Base-by-base conservation (phyloP, 2,797 vertebrate genomes). In the Macroramphosus scolopax region DNA sequence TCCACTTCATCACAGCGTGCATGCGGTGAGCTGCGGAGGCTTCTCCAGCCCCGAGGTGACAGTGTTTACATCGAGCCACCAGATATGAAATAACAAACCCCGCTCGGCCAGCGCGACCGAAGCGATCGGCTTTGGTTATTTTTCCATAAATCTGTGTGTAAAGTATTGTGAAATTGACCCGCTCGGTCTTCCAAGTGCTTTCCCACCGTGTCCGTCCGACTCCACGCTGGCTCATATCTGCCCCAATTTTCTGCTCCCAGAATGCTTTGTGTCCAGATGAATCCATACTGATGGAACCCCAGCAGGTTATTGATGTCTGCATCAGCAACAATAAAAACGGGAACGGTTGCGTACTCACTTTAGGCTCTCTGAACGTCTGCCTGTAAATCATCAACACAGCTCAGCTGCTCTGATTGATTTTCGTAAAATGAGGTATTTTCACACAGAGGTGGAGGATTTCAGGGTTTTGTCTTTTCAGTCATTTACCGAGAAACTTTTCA, bases 241-340 rank as follows among this genome's bases (percentile, higher is more conserved):
- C 40, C 46, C 39, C 44, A 54, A 26, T 69, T 43, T 42, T 48
- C 39, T 44, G 33, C 52, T 51, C 32, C 50, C 15, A 2, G 36
- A 44, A 33, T 55, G 43, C 53, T 71, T 58, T 63, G 39, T 67
- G 55, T 73, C 41, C 36, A 43, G 42, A 66, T 25, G 36, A 80
- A 78, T 65, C 37, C 25, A 41, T 78, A 56, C 48, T 63, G 71
- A 77, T 58, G 65, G 62, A 63, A 40, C 4, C 45, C 17, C 58
- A 49, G 64, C 12, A 59, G 49, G 67, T 68, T 66, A 74, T 73
- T 73, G 73, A 80, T 72, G 57, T 79, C 50, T 78, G 45, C 30
- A 80, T 72, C 72, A 73, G 63, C 72, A 68, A 62, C 63, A 70
- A 78, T 72, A 64, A 39, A 77, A 78, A 57, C 75, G 22, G 58